phyloP scores from a whole-genome alignment of 2,113 vertebrate genomes.

The Mesoclemmys tuberculata region DNA sequence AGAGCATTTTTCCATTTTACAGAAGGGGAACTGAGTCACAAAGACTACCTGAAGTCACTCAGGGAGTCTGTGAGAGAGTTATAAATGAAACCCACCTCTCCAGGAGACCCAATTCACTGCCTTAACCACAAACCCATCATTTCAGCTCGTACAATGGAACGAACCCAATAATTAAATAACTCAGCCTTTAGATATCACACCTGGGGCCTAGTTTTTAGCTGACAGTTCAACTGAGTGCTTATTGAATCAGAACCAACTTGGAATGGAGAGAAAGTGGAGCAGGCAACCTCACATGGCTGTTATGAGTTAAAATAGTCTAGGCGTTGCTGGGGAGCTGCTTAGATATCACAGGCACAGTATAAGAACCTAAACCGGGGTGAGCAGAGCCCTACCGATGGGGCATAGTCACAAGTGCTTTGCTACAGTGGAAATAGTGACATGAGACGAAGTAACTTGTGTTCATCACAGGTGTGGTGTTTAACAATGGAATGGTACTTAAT shows the following conservation, averaged over 20 bases:
- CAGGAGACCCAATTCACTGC: not conserved
- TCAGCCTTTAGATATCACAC: fast-evolving
- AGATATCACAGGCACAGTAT: fast-evolving
- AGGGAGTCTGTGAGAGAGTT: not conserved
- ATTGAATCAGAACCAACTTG: not conserved
- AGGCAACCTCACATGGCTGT: not conserved
- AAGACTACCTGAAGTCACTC: not conserved
- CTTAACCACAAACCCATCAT: not conserved
- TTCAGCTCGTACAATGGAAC: not conserved
- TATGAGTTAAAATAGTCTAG: not conserved
- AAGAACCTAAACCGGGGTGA: not conserved
- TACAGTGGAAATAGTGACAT: not conserved
- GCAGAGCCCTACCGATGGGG: not conserved
- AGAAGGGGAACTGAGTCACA: not conserved
- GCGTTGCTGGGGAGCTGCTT: not conserved
- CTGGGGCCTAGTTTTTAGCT: not conserved
- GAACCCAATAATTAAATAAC: not conserved
- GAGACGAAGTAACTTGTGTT: not conserved
- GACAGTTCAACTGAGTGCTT: fast-evolving
- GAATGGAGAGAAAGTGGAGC: not conserved
- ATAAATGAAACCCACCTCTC: not conserved
- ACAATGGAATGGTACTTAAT: not conserved
- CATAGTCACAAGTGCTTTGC: fast-evolving
- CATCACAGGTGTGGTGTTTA: not conserved
- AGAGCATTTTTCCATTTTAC: not conserved